phyloP scores from a whole-genome alignment of 2,113 vertebrate species.

The Morone chrysops region DNA sequence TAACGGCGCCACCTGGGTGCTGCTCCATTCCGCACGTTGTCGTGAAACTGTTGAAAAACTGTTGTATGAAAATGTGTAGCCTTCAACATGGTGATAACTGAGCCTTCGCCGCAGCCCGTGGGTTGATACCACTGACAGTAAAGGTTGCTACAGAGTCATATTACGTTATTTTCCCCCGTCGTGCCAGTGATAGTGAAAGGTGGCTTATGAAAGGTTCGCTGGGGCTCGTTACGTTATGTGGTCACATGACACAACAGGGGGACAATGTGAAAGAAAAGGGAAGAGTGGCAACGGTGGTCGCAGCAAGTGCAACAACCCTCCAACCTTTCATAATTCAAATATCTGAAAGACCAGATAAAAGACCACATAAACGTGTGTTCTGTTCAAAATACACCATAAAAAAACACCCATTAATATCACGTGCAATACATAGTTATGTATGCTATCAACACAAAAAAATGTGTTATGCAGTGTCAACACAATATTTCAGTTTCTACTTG shows the following conservation, averaged over 20 bases:
- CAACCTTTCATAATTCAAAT: no score
- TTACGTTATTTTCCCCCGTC: background rate
- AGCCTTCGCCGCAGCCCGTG: fast-evolving
- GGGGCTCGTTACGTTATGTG: background rate
- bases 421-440: no score
- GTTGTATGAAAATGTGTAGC: background rate
- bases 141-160: no score
- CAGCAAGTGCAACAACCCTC: background rate
- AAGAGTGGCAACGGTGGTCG: background rate
- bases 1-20: background rate
- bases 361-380: background rate
- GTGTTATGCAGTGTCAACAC: no score
- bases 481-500: no score
- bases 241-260: conserved; percentile 13
- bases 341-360: no score
- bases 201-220: background rate
- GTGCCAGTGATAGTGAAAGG: no score
- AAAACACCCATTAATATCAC: background rate
- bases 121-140: no score
- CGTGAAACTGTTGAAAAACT: background rate
- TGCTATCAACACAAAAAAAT: no score
- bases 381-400: background rate
- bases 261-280: no score
- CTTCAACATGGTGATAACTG: fast-evolving
- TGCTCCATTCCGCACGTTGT: background rate